phyloP scores from a whole-genome alignment of 2,113 vertebrate species.

The Pelvicachromis taeniatus region DNA sequence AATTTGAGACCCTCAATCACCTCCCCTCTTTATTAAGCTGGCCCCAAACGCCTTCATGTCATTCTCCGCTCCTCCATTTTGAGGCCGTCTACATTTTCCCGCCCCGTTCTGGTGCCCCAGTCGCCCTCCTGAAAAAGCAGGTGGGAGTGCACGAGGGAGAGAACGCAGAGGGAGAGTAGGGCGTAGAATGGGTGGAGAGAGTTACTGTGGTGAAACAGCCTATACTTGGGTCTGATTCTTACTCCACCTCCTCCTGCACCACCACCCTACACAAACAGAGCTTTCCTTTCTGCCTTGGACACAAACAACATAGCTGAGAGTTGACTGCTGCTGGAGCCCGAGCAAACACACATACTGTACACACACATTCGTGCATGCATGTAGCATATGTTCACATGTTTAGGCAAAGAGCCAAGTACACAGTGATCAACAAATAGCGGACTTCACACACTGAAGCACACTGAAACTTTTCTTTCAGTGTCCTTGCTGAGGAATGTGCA shows the following conservation, averaged over 20 bases:
- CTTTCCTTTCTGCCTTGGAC: constrained; percentile 61
- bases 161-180: constrained; percentile 3
- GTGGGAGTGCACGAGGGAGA: constrained; percentile 28
- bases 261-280: constrained; percentile 58
- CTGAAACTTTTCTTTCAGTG: constrained; percentile 26
- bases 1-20: neutral
- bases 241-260: constrained; percentile 40
- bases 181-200: constrained; percentile 50
- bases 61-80: constrained; percentile 53
- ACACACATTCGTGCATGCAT: neutral
- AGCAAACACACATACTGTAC: neutral
- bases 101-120: constrained; percentile 3
- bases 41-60: constrained; percentile 3
- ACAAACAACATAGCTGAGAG: constrained; percentile 64
- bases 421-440: neutral
- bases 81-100: constrained; percentile 41
- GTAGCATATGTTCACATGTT: constrained; percentile 12
- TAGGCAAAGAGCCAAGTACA: neutral
- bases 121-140: constrained; percentile 24
- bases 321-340: constrained; percentile 9
- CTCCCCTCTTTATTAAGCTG: neutral
- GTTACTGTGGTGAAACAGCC: constrained; percentile 52
- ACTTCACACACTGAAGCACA: neutral
- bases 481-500: constrained; percentile 42
- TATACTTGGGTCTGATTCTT: constrained; percentile 61